Evolutionary conservation across 1,140 invertebrate species (phyloP), one percentile per base, ranked within the genome.

Genomic region (Magallana gigas): DNA sequence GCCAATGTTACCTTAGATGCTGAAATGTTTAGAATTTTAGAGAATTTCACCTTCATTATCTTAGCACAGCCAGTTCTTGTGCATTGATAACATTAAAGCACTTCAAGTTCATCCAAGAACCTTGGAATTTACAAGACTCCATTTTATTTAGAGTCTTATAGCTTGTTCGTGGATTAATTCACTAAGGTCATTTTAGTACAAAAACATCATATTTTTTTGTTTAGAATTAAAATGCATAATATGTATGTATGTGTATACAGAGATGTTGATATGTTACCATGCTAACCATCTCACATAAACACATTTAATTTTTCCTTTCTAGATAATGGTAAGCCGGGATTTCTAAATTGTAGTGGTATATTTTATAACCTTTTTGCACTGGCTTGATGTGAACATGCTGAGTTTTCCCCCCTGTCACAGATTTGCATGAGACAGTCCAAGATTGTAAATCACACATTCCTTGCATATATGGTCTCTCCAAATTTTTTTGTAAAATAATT

Each of bases 361-460:
- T 48, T 76, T 76, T 76, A 76, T 76, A 29, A 76, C 68, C 68
- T 76, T 76, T 76, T 76, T 76, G 68, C 68, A 76, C 68, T 76
- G 68, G 68, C 68, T 76, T 76, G 68, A 76, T 76, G 68, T 76
- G 68, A 29, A 23, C 29, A 76, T 76, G 18, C 18, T 23, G 18
- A 23, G 12, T 76, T 76, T 71, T 29, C 1, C 5, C 23, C n/a
- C 68, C 68, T 36, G 23, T 76, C 68, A 76, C 68, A 12, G 68
- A 76, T 29, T 29, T 76, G 68, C 68, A 76, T 76, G 68, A 76
- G 36, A 29, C 23, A 23, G 68, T 76, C 68, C 68, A 76, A 48
- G 23, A 29, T 76, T 76, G 23, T 76, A 29, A 29, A 48, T 64
- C 36, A 18, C 68, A 76, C 23, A 76, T 29, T 29, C 36, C 36